A percentile compares a stretch with the other conserved stretches of the same genome.
phyloP scores from a whole-genome alignment of 1,140 invertebrate genomes.

The Hestina assimilis region DNA sequence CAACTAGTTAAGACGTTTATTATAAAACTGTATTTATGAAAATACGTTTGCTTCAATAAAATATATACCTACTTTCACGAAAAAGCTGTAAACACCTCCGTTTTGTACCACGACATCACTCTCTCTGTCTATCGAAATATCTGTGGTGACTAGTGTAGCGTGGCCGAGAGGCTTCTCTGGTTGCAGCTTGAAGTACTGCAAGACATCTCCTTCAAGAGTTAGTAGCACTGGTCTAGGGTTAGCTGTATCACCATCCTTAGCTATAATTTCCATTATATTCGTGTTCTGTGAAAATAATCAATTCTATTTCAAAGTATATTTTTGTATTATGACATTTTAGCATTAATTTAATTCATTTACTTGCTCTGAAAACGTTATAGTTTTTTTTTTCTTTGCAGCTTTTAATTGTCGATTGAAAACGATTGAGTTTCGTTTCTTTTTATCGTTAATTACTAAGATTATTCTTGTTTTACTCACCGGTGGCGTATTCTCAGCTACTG shows the following conservation, averaged over 20 bases:
- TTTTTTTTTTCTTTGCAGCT: too few relatives aligned
- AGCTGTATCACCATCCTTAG: constrained; percentile 88
- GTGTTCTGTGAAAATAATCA: constrained; percentile 44
- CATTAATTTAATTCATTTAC: too few relatives aligned
- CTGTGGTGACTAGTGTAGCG: constrained; percentile 81
- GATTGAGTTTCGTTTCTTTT: too few relatives aligned
- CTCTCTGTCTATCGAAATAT: constrained; percentile 85
- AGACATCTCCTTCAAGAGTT: constrained; percentile 83
- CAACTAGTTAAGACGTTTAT: background rate
- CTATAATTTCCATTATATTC: constrained; percentile 83
- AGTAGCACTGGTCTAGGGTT: constrained; percentile 83
- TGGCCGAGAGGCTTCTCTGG: constrained; percentile 74
- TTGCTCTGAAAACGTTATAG: too few relatives aligned
- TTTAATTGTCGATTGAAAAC: too few relatives aligned
- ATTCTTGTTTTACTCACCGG: constrained; percentile 67
- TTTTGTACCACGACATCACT: constrained; percentile 85
- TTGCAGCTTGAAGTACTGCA: constrained; percentile 84
- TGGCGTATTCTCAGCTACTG: constrained; percentile 85
- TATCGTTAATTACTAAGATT: too few relatives aligned
- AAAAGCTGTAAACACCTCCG: constrained; percentile 88
- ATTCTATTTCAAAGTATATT: background rate
- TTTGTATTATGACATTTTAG: too few relatives aligned
- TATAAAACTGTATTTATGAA: background rate
- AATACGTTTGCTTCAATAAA: background rate
- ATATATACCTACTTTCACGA: constrained; percentile 77